phyloP scores from a whole-genome alignment of 2,113 vertebrate species.

The Ivindomyrus marchei region DNA sequence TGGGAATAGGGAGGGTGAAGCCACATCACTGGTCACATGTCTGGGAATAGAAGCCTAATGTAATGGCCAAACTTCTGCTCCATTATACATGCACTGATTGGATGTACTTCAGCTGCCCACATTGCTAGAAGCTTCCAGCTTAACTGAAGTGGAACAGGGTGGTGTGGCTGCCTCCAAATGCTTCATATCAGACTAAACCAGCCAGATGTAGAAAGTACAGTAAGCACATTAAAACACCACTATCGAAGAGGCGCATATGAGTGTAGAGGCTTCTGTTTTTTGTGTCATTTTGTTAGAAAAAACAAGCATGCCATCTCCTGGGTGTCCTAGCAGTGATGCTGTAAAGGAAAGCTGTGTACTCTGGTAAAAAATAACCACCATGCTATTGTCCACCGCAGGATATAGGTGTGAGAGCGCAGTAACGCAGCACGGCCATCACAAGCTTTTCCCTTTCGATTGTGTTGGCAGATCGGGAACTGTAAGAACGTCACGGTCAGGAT shows the following conservation, averaged over 20 bases:
- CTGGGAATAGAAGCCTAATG: not conserved
- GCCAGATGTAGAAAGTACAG: not conserved
- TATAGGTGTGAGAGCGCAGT: not conserved
- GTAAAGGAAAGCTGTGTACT: not conserved
- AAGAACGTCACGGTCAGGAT: constrained; percentile 84
- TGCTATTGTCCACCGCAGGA: not conserved
- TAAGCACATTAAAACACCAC: not conserved
- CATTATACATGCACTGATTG: constrained; percentile 6
- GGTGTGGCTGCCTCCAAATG: constrained; percentile 5
- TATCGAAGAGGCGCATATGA: not conserved
- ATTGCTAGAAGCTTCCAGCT: constrained; percentile 6
- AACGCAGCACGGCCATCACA: not conserved
- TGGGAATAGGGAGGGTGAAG: not conserved
- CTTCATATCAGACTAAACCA: not conserved
- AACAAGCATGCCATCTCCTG: not conserved
- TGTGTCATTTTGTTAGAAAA: not conserved
- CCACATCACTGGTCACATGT: not conserved
- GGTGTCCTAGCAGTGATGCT: not conserved
- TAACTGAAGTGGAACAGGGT: constrained; percentile 19
- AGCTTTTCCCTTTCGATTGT: constrained; percentile 11
- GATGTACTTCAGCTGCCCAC: constrained; percentile 10
- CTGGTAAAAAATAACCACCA: not conserved
- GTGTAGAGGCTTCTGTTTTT: not conserved
- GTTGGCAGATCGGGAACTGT: constrained; percentile 86
- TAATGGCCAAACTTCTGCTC: not conserved